phyloP scores from a whole-genome alignment of 2,113 vertebrate species.

The Rhabdomys dilectus region DNA sequence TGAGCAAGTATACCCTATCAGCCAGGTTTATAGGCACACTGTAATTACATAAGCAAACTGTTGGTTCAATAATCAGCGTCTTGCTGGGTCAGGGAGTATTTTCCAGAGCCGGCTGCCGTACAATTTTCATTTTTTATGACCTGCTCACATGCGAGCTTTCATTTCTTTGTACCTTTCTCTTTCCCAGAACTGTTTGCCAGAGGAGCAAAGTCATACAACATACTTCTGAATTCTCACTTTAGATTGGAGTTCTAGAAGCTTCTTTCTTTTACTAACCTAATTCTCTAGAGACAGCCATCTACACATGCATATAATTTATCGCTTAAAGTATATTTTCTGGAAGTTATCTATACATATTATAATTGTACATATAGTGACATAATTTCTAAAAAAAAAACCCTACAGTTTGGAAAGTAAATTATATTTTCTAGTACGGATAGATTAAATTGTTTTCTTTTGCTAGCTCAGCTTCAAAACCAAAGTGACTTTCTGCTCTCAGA shows the following conservation, averaged over 20 bases:
- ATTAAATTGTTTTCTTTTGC: slow-evolving; percentile 15
- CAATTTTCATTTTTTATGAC: slow-evolving; percentile 83
- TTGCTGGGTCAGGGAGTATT: slow-evolving; percentile 63
- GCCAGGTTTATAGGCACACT: slow-evolving; percentile 69
- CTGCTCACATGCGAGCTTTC: slow-evolving; percentile 79
- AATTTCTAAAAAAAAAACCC: slow-evolving; percentile 41
- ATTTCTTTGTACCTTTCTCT: slow-evolving; percentile 65
- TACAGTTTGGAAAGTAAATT: neutral
- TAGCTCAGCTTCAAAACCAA: slow-evolving; percentile 1
- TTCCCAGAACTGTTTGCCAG: slow-evolving; percentile 56
- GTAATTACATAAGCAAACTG: slow-evolving; percentile 64
- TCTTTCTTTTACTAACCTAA: slow-evolving; percentile 25
- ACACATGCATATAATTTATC: neutral
- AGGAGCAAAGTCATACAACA: neutral
- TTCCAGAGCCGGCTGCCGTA: slow-evolving; percentile 72
- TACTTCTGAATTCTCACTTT: slow-evolving; percentile 21
- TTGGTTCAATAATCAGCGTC: slow-evolving; percentile 77
- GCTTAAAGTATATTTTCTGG: neutral
- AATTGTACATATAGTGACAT: neutral
- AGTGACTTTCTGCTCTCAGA: neutral
- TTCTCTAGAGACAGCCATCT: neutral
- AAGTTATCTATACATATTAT: neutral
- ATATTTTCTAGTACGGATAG: neutral
- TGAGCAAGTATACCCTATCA: slow-evolving; percentile 73
- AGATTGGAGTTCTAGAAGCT: neutral